Base-by-base conservation (phyloP, 2,888 invertebrate genomes). In the Nomada fucata region DNA sequence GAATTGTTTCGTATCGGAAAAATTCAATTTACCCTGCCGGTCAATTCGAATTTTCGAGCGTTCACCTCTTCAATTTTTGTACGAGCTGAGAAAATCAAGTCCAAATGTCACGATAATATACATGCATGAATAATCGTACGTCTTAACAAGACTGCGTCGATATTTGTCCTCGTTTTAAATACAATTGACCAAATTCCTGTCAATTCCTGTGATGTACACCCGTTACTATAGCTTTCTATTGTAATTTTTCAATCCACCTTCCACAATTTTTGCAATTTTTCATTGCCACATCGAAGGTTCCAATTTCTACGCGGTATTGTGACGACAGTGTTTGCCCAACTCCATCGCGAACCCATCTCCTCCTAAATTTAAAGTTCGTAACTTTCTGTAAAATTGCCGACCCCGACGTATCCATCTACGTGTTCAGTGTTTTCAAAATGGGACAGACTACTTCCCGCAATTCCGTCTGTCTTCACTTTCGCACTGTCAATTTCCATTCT, bases 311-410 rank as follows among this genome's bases (percentile, higher is more conserved):
- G 55, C 13, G 42, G 36, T 20, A 64, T 59, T 57, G 55, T 36
- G 23, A 11, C 44, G 7, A 13, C 26, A 13, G 13, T 63, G 18
- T 42, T 77, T 53, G 15, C 5, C 23, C 53, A 20, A 64, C 20
- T 59, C 29, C 63, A 4, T 4, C 5, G 18, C 7, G 15, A 47
- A 26, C 69, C 60, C 60, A 20, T 71, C 52, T 71, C 15, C 57
- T 26, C 29, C n/a, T 26, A 53, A 65, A 79, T 52, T 47, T 60
- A 47, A 70, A 78, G 42, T 65, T 79, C 26, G 23, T 10, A 79
- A 79, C 47, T 78, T 71, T 42, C 70, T 15, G 71, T 71, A 59
- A 60, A 77, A 70, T 52, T 70, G 64, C 26, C 60, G 52, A 13
- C 29, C 53, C 29, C 42, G 65, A 78, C 47, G 65, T 53, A 71